Base-by-base conservation (phyloP, 2,113 vertebrate genomes). In the Anseranas semipalmata region DNA sequence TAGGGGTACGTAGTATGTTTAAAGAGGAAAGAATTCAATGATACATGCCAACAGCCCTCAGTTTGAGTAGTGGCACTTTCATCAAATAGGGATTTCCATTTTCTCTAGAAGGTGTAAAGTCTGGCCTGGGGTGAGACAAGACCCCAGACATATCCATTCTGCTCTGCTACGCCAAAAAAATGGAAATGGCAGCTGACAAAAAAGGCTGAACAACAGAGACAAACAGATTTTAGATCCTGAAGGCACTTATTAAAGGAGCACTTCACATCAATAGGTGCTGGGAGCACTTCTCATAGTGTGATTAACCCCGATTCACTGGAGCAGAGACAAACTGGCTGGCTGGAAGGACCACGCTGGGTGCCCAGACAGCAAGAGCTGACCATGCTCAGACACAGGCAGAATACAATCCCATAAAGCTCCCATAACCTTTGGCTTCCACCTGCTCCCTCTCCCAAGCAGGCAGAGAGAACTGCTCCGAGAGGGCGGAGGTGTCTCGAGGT, bases 191-290 rank as follows among this genome's bases (percentile, higher is more conserved):
- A 70, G 76, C 53, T 77, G 43, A 48, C n/a, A 48, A 7, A 77
- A 62, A 62, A 70, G 16, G 45, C 67, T 56, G 39, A 53, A 48
- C 12, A n/a, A 37, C 9, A 16, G 24, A 37, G 37, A 43, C 25
- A 87, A 78, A 43, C 0, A 43, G 11, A 12, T 45, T 48, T 33
- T 24, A 56, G 37, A 43, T 53, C 71, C 71, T 35, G 67, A 97
- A 96, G 97, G 96, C 97, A 97, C 96, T 88, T 93, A 46, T 9
- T 63, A 56, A 75, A 85, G 74, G 43, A 96, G 20, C 58, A 41
- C 78, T 70, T 79, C 45, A n/a, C 19, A 46, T 27, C 37, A 55
- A 4, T 2, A 30, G 66, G 77, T 8, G 10, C 35, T 20, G 52
- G 66, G 48, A 71, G 33, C 35, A 32, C 25, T 24, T 74, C 37